Conservation (phyloP, 2,888 invertebrate genomes). For the Caenorhabditis drosophilae region DNA sequence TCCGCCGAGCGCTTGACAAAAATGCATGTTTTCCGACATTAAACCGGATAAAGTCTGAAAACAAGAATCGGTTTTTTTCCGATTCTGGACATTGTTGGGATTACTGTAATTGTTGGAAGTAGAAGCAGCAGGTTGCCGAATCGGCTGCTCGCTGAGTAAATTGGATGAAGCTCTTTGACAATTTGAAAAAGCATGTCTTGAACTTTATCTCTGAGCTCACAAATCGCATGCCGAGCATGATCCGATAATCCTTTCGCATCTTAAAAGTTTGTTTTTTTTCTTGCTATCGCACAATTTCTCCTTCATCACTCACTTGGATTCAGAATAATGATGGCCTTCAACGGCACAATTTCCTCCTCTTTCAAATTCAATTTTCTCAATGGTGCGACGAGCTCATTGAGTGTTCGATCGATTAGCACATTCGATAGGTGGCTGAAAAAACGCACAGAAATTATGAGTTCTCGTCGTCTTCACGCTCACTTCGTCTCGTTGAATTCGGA, state of each 20-base stretch:
- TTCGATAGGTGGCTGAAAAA: conserved; percentile 65
- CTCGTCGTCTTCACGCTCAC: too few relatives aligned
- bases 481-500: conserved; percentile 67
- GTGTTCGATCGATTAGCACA: conserved; percentile 65
- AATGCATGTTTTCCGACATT: conserved; percentile 68
- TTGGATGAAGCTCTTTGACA: conserved; percentile 65
- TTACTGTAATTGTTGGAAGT: conserved; percentile 66
- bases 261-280: conserved; percentile 17
- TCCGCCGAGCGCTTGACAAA: conserved; percentile 61
- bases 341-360: conserved; percentile 67
- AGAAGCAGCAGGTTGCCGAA: conserved; percentile 66
- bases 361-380: conserved; percentile 62
- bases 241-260: conserved; percentile 65
- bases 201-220: conserved; percentile 64
- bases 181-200: conserved; percentile 69
- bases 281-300: neutral
- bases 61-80: too few relatives aligned
- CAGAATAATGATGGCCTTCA: conserved; percentile 67
- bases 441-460: too few relatives aligned
- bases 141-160: conserved; percentile 61
- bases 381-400: conserved; percentile 66
- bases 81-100: neutral
- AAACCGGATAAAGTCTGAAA: conserved; percentile 65
- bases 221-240: conserved; percentile 57
- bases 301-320: conserved; percentile 59